Conservation (phyloP, 2,113 vertebrate species). For the Cathartes aura region DNA sequence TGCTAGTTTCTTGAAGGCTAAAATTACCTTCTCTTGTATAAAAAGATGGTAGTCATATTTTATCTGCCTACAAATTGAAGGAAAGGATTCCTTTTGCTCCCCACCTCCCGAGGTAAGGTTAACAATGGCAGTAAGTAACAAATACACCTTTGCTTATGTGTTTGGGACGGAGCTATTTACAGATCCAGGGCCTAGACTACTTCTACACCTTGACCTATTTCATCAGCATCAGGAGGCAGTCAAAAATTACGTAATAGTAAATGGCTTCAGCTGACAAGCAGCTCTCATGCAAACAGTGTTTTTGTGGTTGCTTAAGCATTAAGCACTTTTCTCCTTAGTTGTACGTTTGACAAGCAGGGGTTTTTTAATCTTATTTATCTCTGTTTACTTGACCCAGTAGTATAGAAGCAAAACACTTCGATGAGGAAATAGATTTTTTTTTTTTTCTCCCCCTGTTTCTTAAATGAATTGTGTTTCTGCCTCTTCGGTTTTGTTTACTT, state of each 20-base stretch:
- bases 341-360: background rate
- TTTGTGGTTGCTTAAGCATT: background rate
- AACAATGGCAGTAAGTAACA: background rate
- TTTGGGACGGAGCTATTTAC: background rate
- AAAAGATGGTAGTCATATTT: fast-evolving
- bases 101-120: fast-evolving
- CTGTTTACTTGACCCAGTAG: background rate
- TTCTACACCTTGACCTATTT: background rate
- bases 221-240: background rate
- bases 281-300: background rate
- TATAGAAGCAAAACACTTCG: background rate
- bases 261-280: background rate
- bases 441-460: background rate
- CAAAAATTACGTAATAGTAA: background rate
- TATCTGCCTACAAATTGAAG: background rate
- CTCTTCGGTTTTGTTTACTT: background rate
- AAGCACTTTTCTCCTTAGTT: background rate
- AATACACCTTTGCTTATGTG: background rate
- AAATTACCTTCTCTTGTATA: background rate
- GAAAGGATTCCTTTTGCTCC: background rate
- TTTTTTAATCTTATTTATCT: background rate
- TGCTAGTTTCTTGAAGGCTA: background rate
- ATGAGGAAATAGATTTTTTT: background rate
- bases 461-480: background rate
- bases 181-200: background rate